Evolutionary conservation across 2,113 vertebrate genomes (phyloP).

Genomic region (Rhinoderma darwinii): DNA sequence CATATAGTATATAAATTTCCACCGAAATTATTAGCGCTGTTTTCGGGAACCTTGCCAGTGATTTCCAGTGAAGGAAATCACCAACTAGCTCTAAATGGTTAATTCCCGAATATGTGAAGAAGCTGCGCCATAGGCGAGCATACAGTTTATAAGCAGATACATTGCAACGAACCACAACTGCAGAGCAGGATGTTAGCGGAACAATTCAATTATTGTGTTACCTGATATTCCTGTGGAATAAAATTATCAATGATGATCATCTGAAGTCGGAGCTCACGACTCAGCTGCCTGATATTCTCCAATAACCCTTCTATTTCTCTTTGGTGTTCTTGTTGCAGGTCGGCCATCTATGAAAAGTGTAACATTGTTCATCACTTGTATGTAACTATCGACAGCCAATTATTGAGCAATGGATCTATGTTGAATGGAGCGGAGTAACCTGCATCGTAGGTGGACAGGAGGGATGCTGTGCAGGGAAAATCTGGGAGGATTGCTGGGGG

Average conservation of each 20-base stretch:
- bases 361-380: background rate
- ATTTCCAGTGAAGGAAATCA: too few species aligned
- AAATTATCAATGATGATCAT: slow-evolving; percentile 98
- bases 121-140: too few species aligned
- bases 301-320: slow-evolving; percentile 93
- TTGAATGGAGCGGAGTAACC: too few species aligned
- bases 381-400: background rate
- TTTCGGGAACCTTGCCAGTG: too few species aligned
- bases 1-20: too few species aligned
- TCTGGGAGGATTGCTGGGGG: too few species aligned
- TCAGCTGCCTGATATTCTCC: slow-evolving; percentile 96
- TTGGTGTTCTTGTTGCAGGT: slow-evolving; percentile 96
- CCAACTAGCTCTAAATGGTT: too few species aligned
- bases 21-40: too few species aligned
- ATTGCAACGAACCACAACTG: background rate
- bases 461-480: background rate
- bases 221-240: slow-evolving; percentile 97
- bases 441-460: too few species aligned
- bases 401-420: too few species aligned
- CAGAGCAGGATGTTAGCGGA: slow-evolving; percentile 63
- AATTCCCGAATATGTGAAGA: too few species aligned
- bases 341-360: slow-evolving; percentile 83
- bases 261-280: slow-evolving; percentile 92
- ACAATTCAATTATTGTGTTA: slow-evolving; percentile 63
- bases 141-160: background rate